Percentiles rank a stretch among this genome's conserved stretches.
Evolutionary conservation across 2,888 invertebrate genomes (phyloP).

Genomic region (Cepaea hortensis): DNA sequence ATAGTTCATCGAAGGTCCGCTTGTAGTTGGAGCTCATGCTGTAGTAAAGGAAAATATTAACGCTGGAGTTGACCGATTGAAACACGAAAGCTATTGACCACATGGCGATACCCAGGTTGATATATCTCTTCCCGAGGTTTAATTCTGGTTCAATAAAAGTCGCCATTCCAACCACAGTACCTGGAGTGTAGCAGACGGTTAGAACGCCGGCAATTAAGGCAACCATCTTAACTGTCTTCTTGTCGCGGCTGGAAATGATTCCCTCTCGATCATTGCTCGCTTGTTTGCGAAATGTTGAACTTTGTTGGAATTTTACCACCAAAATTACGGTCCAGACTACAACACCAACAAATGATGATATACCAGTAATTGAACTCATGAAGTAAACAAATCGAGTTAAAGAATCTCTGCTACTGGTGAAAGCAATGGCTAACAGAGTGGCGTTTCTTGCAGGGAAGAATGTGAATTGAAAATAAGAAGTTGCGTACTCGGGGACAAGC

Average conservation of each 20-base stretch:
- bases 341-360: too few species aligned
- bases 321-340: too few species aligned
- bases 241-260: background rate
- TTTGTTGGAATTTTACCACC: too few species aligned
- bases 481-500: background rate
- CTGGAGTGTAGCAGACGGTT: too few species aligned
- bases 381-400: background rate
- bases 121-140: background rate
- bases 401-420: background rate
- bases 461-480: background rate
- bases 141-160: background rate
- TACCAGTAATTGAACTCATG: background rate
- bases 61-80: background rate
- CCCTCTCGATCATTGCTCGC: too few species aligned
- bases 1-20: background rate
- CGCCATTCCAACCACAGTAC: too few species aligned
- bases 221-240: background rate
- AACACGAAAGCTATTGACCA: background rate
- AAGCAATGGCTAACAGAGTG: background rate
- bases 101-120: background rate
- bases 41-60: background rate
- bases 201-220: background rate
- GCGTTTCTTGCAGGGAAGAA: background rate
- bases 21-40: constrained; percentile 18
- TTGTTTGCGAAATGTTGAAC: too few species aligned